Conservation (phyloP, 2,797 vertebrate species). For the Melanotaenia parkinsoni region DNA sequence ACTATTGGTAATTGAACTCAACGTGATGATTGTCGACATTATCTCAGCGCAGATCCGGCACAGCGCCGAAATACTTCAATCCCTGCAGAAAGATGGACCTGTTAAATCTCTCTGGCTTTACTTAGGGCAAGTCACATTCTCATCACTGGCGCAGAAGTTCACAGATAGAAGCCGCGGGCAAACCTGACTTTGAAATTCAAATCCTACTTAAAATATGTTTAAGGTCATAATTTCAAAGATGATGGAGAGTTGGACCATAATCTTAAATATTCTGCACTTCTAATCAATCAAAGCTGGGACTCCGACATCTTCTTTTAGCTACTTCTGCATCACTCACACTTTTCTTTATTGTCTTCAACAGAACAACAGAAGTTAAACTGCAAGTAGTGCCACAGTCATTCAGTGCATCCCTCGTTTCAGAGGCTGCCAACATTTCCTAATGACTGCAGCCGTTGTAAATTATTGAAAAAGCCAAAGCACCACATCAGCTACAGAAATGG, state of each 20-base stretch:
- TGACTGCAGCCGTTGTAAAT: slow-evolving; percentile 81
- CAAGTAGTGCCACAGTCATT: slow-evolving; percentile 50
- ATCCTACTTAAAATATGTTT: slow-evolving; percentile 14
- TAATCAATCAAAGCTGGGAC: slow-evolving; percentile 47
- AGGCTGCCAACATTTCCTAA: slow-evolving; percentile 74
- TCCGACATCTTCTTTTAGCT: slow-evolving; percentile 53
- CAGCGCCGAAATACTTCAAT: neutral
- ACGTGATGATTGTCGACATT: too few relatives aligned
- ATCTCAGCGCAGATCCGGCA: too few relatives aligned
- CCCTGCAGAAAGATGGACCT: neutral
- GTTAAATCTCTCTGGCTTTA: neutral
- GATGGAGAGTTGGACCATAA: slow-evolving; percentile 42
- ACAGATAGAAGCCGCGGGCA: slow-evolving; percentile 1
- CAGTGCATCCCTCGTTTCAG: slow-evolving; percentile 64
- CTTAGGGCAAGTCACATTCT: neutral
- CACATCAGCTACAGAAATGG: slow-evolving; percentile 81
- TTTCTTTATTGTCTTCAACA: slow-evolving; percentile 52
- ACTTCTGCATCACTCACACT: slow-evolving; percentile 48
- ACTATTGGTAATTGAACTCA: too few relatives aligned
- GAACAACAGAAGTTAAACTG: slow-evolving; percentile 55
- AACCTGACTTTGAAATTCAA: slow-evolving; percentile 18
- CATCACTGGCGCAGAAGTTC: slow-evolving; percentile 10
- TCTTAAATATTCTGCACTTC: slow-evolving; percentile 39
- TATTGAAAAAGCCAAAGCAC: slow-evolving; percentile 84
- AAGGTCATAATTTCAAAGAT: slow-evolving; percentile 50